Base-by-base conservation (phyloP, 2,797 vertebrate species). In the Varecia variegata region DNA sequence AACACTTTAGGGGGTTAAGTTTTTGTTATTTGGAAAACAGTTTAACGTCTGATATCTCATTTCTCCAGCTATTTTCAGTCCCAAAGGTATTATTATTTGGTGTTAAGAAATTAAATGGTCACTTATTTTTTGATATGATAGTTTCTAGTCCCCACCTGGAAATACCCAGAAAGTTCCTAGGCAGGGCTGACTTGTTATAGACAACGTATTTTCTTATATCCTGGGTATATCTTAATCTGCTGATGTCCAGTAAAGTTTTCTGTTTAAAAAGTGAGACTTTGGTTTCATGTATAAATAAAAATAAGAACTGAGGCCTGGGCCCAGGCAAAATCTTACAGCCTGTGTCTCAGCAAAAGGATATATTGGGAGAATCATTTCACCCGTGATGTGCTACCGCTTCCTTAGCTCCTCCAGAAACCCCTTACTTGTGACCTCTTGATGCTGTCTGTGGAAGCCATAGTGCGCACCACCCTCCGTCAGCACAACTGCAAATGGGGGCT, bases 21-120 rank as follows among this genome's bases (percentile, higher is more conserved):
- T 79, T 90, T 90, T 73, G 21, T 93, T 92, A 95, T 89, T 35
- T 87, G 84, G 70, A 77, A 94, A 68, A 77, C 14, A 71, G 12
- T 84, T 96, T 91, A 25, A 87, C 79, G 43, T 85, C 81, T 73
- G 60, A 18, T 35, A 35, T 70, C 38, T 92, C 35, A 52, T 68
- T 89, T 95, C 60, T 38, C 74, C 25, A 70, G 38, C 25, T 85
- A 10, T 90, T 88, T 82, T 68, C 73, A 56, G 12, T 85, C 50
- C 21, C 40, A 2, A 6, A 68, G 65, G 71, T 65, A 65, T 68
- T 94, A 81, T 76, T 92, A 86, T 82, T 68, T 94, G 71, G 14
- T 86, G 38, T 65, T 88, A 87, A 73, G 47, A 90, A 87, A 71
- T 74, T 10, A 56, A 89, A n/a, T 70, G 15, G 67, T 73, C 30